phyloP scores from a whole-genome alignment of 2,888 invertebrate species.

The Fragum whitleyi region DNA sequence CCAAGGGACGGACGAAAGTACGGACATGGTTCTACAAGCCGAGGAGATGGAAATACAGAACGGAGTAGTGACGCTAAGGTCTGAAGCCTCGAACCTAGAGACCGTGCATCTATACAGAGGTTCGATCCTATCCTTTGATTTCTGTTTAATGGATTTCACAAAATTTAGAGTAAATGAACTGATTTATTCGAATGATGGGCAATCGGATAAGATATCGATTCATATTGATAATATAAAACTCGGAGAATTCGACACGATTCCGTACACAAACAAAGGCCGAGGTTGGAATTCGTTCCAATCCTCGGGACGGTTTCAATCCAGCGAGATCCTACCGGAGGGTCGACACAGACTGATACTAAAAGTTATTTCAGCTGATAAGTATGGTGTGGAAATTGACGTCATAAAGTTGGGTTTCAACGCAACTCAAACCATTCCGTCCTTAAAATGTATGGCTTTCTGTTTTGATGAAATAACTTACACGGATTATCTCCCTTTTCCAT shows the following conservation, averaged over 20 bases:
- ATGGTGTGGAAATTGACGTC: conserved; percentile 73
- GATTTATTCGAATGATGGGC: conserved; percentile 68
- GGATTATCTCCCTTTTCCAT: conserved; percentile 31
- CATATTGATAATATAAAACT: conserved; percentile 54
- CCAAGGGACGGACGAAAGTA: neutral
- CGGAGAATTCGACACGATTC: conserved; percentile 39
- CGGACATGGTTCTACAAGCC: conserved; percentile 37
- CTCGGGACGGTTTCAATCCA: conserved; percentile 1
- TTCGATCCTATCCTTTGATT: conserved; percentile 44
- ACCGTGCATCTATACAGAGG: conserved; percentile 57
- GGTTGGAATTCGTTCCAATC: conserved; percentile 60
- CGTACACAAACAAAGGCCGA: conserved; percentile 37
- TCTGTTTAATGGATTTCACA: conserved; percentile 63
- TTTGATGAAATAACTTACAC: conserved; percentile 58
- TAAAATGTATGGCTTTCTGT: conserved; percentile 69
- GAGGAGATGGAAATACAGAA: conserved; percentile 42
- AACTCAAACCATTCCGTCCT: conserved; percentile 47
- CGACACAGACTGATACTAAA: conserved; percentile 57
- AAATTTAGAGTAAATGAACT: conserved; percentile 50
- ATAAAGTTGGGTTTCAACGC: conserved; percentile 57
- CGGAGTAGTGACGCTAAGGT: conserved; percentile 26
- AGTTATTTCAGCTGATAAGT: conserved; percentile 55
- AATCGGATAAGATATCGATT: conserved; percentile 49
- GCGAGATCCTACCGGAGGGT: conserved; percentile 41
- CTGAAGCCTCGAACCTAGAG: conserved; percentile 44